These are phyloP conservation scores for Sanderia malayensis DNA, from an alignment of 30 jellyfish, hydroid and myxozoan species.

Conservation along the genomic window DNA sequence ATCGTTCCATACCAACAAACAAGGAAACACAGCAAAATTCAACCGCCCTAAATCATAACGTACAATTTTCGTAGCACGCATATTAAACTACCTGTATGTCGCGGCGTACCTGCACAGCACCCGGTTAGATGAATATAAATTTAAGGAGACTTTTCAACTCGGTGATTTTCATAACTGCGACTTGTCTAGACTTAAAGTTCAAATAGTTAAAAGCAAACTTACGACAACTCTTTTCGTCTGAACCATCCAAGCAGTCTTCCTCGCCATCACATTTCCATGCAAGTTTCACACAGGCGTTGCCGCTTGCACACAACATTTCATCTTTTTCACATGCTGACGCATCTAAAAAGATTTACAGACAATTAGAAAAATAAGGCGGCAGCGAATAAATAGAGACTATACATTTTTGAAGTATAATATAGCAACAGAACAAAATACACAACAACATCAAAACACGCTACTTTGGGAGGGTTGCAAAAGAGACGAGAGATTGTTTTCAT, in stretches of 20 bases:
- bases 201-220: slow-evolving; percentile 2
- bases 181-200: not conserved
- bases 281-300: slow-evolving; percentile 37
- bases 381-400: not conserved
- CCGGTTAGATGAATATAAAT: not conserved
- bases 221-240: slow-evolving; percentile 74
- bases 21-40: too few species aligned
- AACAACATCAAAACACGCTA: too few species aligned
- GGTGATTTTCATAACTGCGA: too few species aligned
- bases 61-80: not conserved
- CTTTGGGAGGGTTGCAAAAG: too few species aligned
- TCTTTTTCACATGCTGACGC: slow-evolving; percentile 36
- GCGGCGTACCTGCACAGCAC: not conserved
- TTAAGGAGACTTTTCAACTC: not conserved
- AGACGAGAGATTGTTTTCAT: too few species aligned
- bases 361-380: not conserved
- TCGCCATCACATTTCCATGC: slow-evolving; percentile 93
- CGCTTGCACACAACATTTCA: slow-evolving; percentile 52
- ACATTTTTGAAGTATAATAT: too few species aligned
- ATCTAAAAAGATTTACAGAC: too few species aligned
- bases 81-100: not conserved
- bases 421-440: too few species aligned
- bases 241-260: slow-evolving; percentile 73
- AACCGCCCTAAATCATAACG: not conserved
- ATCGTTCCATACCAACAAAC: too few species aligned